Conservation (phyloP, 2,888 invertebrate genomes). For the Nomada flava region DNA sequence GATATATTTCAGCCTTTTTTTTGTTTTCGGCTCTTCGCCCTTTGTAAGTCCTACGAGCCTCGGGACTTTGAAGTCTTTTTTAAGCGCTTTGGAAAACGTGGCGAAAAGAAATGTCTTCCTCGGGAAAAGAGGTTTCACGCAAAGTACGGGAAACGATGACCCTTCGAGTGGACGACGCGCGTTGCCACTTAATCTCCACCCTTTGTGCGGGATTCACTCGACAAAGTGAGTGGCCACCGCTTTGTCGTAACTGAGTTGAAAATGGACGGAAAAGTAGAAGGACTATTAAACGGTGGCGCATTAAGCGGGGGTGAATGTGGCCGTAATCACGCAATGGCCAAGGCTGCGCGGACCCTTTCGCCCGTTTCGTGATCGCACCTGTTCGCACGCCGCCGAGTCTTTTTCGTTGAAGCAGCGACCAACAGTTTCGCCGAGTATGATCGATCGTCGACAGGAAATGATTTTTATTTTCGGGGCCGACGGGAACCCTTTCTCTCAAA, state of each 20-base stretch:
- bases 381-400: slow-evolving; percentile 34
- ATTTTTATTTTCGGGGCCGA: neutral
- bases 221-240: slow-evolving; percentile 16
- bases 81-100: neutral
- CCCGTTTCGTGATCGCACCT: slow-evolving; percentile 19
- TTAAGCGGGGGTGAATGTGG: slow-evolving; percentile 33
- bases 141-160: neutral
- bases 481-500: neutral
- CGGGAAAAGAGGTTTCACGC: neutral
- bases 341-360: neutral
- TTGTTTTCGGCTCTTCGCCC: neutral
- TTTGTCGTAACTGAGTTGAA: slow-evolving; percentile 18
- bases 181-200: neutral
- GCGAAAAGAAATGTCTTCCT: neutral
- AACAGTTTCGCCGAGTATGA: neutral
- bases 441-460: slow-evolving; percentile 28
- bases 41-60: neutral
- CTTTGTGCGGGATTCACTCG: neutral
- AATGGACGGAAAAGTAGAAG: slow-evolving; percentile 4
- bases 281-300: slow-evolving; percentile 29
- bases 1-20: neutral
- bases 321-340: slow-evolving; percentile 40
- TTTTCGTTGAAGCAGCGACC: slow-evolving; percentile 3
- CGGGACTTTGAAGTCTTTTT: no score
- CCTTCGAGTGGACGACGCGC: neutral